phyloP scores from a whole-genome alignment of 2,888 invertebrate species.

The Mythimna vitellina region DNA sequence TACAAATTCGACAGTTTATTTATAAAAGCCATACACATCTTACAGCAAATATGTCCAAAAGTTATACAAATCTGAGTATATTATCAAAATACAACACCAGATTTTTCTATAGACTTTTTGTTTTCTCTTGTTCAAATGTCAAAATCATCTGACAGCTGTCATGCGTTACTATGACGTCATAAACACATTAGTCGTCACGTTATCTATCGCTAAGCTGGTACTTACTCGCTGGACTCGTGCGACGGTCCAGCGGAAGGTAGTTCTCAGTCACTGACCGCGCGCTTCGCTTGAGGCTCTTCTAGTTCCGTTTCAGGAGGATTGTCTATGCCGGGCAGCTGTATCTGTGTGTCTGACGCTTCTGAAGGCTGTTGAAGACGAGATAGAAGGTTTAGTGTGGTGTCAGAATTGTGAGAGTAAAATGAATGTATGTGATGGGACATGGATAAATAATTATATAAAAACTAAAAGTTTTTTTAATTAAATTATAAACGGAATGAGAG shows the following conservation, averaged over 20 bases:
- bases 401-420: constrained; percentile 3
- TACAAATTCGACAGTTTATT: constrained; percentile 18
- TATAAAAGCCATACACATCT: constrained; percentile 22
- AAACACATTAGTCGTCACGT: constrained; percentile 27
- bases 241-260: constrained; percentile 46
- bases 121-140: constrained; percentile 17
- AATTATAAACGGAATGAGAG: background rate
- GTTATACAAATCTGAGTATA: constrained; percentile 16
- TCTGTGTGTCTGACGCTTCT: constrained; percentile 95
- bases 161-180: constrained; percentile 21
- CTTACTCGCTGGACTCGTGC: constrained; percentile 47
- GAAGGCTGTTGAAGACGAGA: constrained; percentile 91
- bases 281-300: constrained; percentile 82
- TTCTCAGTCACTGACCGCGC: constrained; percentile 67
- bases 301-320: constrained; percentile 83
- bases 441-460: background rate
- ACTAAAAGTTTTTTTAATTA: background rate
- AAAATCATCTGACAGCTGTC: constrained; percentile 28
- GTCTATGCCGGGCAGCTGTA: constrained; percentile 93
- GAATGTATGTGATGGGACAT: background rate
- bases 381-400: constrained; percentile 7
- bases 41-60: constrained; percentile 1
- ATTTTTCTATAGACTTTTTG: constrained; percentile 9
- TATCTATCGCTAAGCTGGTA: constrained; percentile 50
- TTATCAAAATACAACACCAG: constrained; percentile 21